A percentile compares a stretch with the other conserved stretches of the same genome.
phyloP scores from a whole-genome alignment of 1,140 invertebrate species.

The Penaeus chinensis region DNA sequence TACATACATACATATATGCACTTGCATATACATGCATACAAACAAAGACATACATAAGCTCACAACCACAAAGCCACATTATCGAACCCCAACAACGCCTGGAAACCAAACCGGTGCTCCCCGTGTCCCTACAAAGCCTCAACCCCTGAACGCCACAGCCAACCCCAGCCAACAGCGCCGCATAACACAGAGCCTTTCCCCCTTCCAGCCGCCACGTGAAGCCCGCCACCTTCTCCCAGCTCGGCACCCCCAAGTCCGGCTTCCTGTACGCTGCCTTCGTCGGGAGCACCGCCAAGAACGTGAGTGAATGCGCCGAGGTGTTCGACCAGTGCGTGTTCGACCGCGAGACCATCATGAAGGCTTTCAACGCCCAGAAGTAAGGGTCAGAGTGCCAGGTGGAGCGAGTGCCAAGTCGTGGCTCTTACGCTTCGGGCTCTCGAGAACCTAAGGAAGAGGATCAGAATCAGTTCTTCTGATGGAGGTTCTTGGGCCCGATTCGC shows the following conservation, averaged over 20 bases:
- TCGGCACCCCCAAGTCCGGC: constrained; percentile 33
- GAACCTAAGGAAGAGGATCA: too few relatives aligned
- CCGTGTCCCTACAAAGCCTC: too few relatives aligned
- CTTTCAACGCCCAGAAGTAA: constrained; percentile 31
- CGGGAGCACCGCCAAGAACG: constrained; percentile 31
- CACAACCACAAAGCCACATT: too few relatives aligned
- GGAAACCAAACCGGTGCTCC: too few relatives aligned
- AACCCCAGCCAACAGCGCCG: neutral
- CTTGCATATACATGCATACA: too few relatives aligned
- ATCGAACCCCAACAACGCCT: too few relatives aligned
- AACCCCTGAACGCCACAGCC: neutral
- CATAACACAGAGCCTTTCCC: neutral
- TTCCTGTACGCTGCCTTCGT: constrained; percentile 52
- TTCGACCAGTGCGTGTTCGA: constrained; percentile 50
- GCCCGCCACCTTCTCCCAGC: constrained; percentile 45
- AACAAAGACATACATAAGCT: too few relatives aligned
- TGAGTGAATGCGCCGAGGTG: constrained; percentile 36
- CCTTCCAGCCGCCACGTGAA: constrained; percentile 33
- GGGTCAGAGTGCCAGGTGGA: neutral
- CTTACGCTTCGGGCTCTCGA: neutral
- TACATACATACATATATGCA: too few relatives aligned
- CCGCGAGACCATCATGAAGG: constrained; percentile 41
- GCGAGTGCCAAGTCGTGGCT: neutral
- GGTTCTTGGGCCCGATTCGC: too few relatives aligned
- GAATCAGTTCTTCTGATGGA: too few relatives aligned